Base-by-base conservation (phyloP, 1,140 invertebrate genomes). In the Pseudomyrmex cubaensis region DNA sequence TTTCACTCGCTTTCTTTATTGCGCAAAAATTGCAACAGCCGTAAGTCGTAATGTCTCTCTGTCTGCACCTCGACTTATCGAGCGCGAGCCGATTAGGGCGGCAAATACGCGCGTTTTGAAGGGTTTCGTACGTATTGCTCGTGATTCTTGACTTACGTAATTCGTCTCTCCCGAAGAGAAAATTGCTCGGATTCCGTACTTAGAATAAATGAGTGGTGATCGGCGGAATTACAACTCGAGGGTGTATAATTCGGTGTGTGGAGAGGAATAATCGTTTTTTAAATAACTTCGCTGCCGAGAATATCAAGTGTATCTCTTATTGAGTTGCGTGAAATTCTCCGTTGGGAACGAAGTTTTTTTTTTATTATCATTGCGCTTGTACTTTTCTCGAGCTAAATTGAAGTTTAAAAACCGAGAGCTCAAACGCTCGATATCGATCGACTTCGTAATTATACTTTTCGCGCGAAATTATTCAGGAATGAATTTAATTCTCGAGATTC, bases 1-100 rank as follows among this genome's bases (percentile, higher is more conserved):
- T 80, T 86, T 78, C 48, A 54, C 76, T 35, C 20, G 76, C 54
- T 72, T 59, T 80, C 54, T 59, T 70, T 59, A 72, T 72, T 72
- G 54, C 76, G 46, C 64, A 59, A 70, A 59, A 3, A 57, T 70
- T 48, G 52, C 54, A 59, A 59, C 75, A 52, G 54, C 35, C 35
- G 35, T n/a, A 15, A 15, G 44, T 2, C 76, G 54, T 72, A 50
- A 72, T 15, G 44, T 13, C 61, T 59, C 46, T 48, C 35, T 35
- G 35, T 5, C 63, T 13, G 25, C 76, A 13, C 64, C 35, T 66
- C 9, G n/a, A 15, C 20, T 57, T 54, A 10, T 20, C 63, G 35
- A 35, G 35, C 35, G 20, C 35, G 52, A 63, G 17, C 20, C 54
- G 66, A 72, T 78, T 70, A 80, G 20, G 15, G 12, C 22, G 7